A percentile compares a stretch with the other conserved stretches of the same genome.
Evolutionary conservation across 2,113 vertebrate genomes (phyloP).

Genomic region (Paracanthobrama guichenoti): DNA sequence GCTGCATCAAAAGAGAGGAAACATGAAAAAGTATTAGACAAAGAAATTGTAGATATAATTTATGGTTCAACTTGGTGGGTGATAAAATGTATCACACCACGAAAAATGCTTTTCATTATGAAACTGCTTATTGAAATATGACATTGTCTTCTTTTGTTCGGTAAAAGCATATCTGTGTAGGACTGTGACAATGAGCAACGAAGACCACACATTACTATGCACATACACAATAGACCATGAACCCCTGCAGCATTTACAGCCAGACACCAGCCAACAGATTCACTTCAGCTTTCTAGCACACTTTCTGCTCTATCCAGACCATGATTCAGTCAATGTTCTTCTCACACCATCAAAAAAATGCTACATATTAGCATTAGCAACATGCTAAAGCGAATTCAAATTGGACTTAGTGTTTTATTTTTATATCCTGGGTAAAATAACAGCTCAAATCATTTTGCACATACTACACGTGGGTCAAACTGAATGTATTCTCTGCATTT

Average conservation of each 20-base stretch:
- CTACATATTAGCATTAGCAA: not conserved
- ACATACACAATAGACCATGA: constrained; percentile 27
- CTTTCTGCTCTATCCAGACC: not conserved
- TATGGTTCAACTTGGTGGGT: constrained; percentile 65
- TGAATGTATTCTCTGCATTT: constrained; percentile 22
- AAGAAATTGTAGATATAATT: constrained; percentile 53
- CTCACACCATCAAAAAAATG: not conserved
- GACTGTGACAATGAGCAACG: constrained; percentile 54
- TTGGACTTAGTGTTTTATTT: constrained; percentile 10
- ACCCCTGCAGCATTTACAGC: constrained; percentile 42
- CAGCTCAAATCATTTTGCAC: not conserved
- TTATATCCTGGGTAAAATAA: not conserved
- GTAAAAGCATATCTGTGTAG: constrained; percentile 71
- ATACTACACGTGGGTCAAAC: constrained; percentile 3
- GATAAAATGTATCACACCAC: constrained; percentile 50
- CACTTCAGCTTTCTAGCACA: not conserved
- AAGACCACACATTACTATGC: constrained; percentile 67
- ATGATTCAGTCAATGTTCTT: not conserved
- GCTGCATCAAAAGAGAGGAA: constrained; percentile 52
- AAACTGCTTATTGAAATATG: constrained; percentile 60
- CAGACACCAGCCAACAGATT: not conserved
- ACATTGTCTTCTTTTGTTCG: constrained; percentile 64
- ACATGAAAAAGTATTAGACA: constrained; percentile 44
- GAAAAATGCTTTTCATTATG: constrained; percentile 57
- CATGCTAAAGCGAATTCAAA: not conserved